These are phyloP conservation scores for Ophion ventricosus DNA, from an alignment of 2,888 invertebrate species.

Conservation along the genomic window DNA sequence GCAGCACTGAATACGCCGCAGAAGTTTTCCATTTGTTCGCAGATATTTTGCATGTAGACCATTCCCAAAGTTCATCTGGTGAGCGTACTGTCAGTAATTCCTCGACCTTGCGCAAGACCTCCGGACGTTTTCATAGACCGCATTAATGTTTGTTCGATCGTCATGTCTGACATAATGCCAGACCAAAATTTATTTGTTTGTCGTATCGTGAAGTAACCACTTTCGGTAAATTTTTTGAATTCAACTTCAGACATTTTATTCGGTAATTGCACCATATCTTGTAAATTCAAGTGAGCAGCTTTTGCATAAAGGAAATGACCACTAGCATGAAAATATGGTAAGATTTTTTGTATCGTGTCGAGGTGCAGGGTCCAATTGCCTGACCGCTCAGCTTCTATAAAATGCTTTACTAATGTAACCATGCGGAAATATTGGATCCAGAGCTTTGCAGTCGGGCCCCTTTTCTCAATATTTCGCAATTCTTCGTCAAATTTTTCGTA, in stretches of 20 bases:
- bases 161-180: too few species aligned
- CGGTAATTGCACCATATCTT: conserved; percentile 77
- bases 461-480: conserved; percentile 59
- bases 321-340: conserved; percentile 67
- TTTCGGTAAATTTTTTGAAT: too few species aligned
- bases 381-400: conserved; percentile 66
- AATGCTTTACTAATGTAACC: conserved; percentile 65
- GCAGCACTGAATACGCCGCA: conserved; percentile 41
- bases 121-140: conserved; percentile 38
- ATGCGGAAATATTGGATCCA: conserved; percentile 70
- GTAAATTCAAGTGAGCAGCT: conserved; percentile 77
- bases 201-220: too few species aligned
- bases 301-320: conserved; percentile 73
- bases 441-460: conserved; percentile 70
- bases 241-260: conserved; percentile 32
- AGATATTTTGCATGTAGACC: too few species aligned
- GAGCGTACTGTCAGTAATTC: conserved; percentile 45
- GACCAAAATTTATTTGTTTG: too few species aligned
- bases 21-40: too few species aligned
- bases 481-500: conserved; percentile 61
- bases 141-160: conserved; percentile 40
- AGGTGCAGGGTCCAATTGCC: conserved; percentile 67
- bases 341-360: conserved; percentile 64
- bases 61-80: conserved; percentile 32
- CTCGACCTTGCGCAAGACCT: conserved; percentile 37